Evolutionary conservation across 2,113 vertebrate genomes (phyloP).

Genomic region (Ictalurus punctatus): DNA sequence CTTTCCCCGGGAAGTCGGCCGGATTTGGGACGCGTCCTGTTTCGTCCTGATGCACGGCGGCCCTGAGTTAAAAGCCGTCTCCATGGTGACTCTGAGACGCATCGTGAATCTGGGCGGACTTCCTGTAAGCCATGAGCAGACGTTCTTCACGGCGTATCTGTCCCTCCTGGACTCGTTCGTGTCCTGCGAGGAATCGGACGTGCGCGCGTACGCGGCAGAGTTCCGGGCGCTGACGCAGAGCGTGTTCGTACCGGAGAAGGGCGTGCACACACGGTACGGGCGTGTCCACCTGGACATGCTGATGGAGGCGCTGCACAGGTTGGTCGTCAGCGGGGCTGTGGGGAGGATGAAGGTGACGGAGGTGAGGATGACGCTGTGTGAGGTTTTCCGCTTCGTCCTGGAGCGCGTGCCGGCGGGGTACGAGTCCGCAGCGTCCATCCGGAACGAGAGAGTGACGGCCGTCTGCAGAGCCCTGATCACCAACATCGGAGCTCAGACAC

Average conservation of each 20-base stretch:
- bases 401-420: slow-evolving; percentile 79
- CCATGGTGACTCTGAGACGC: slow-evolving; percentile 76
- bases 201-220: slow-evolving; percentile 74
- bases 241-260: slow-evolving; percentile 74
- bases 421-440: slow-evolving; percentile 77
- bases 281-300: slow-evolving; percentile 84
- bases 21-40: slow-evolving; percentile 83
- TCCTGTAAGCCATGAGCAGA: slow-evolving; percentile 75
- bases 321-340: slow-evolving; percentile 75
- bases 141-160: slow-evolving; percentile 83
- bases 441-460: slow-evolving; percentile 72
- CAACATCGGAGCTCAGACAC: slow-evolving; percentile 76
- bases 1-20: slow-evolving; percentile 75
- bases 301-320: slow-evolving; percentile 79
- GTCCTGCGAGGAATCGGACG: slow-evolving; percentile 65
- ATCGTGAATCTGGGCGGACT: slow-evolving; percentile 82
- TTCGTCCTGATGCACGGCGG: slow-evolving; percentile 77
- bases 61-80: slow-evolving; percentile 71
- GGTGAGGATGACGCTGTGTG: slow-evolving; percentile 79
- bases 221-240: slow-evolving; percentile 77
- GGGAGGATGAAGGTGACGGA: slow-evolving; percentile 69
- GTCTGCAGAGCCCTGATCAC: slow-evolving; percentile 78
- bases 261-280: slow-evolving; percentile 75
- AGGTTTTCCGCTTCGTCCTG: slow-evolving; percentile 82
- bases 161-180: slow-evolving; percentile 74